Percentiles rank a stretch among this genome's conserved stretches.
phyloP scores from a whole-genome alignment of 2,888 invertebrate species.

The Catocala nupta region DNA sequence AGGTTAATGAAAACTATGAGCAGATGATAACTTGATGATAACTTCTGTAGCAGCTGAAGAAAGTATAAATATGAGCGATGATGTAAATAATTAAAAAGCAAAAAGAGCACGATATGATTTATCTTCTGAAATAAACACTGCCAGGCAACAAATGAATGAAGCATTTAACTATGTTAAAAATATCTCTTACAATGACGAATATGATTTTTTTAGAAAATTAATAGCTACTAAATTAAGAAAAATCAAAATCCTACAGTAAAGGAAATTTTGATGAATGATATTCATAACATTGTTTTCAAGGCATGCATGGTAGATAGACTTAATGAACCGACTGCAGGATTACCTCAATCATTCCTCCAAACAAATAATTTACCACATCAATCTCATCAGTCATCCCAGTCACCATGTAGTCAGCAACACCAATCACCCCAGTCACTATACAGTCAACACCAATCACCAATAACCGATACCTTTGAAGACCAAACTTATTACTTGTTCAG shows the following conservation, averaged over 20 bases:
- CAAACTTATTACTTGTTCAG: background rate
- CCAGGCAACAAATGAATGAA: background rate
- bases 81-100: background rate
- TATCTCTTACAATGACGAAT: conserved; percentile 19
- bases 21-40: no score
- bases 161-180: background rate
- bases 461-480: background rate
- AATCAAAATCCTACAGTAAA: no score
- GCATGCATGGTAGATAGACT: conserved; percentile 11
- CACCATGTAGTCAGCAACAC: background rate
- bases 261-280: conserved; percentile 25
- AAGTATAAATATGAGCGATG: background rate
- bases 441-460: background rate
- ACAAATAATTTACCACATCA: background rate
- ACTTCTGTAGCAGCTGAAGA: no score
- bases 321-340: background rate
- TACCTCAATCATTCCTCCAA: background rate
- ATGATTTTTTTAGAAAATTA: conserved; percentile 25
- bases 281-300: conserved; percentile 21
- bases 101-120: background rate
- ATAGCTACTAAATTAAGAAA: no score
- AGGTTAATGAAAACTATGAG: no score
- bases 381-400: background rate
- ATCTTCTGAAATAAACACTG: background rate
- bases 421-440: background rate